These are phyloP conservation scores for Cariama cristata DNA, from an alignment of 2,113 vertebrate species.

Conservation along the genomic window DNA sequence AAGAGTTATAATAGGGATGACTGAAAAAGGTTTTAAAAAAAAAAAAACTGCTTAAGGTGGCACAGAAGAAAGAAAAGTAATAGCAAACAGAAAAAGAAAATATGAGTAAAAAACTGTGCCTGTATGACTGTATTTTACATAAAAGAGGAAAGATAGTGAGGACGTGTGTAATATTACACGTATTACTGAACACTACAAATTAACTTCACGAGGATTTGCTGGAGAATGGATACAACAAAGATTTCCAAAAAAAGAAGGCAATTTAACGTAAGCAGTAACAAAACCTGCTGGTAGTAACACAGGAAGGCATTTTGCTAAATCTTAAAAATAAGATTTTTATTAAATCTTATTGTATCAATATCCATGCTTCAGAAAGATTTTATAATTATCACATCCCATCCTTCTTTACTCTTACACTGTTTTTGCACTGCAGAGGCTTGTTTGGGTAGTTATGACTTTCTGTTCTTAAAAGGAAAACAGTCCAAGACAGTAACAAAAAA, in stretches of 20 bases:
- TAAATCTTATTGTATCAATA: not conserved
- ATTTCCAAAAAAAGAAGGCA: not conserved
- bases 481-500: constrained; percentile 29
- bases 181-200: not conserved
- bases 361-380: not conserved
- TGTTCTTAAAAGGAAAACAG: constrained; percentile 19
- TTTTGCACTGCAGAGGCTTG: not conserved
- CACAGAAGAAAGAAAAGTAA: not conserved
- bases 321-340: not conserved
- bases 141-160: not conserved
- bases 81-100: not conserved
- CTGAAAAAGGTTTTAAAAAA: not conserved
- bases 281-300: not conserved
- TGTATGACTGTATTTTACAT: not conserved
- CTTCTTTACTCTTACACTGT: not conserved
- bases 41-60: not conserved
- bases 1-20: not conserved
- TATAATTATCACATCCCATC: not conserved
- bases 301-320: not conserved
- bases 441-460: not conserved
- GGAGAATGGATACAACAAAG: not conserved
- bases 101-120: not conserved
- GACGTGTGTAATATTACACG: not conserved
- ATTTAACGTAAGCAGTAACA: not conserved
- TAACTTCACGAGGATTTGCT: not conserved